Percentiles rank a stretch among this genome's conserved stretches.
phyloP scores from a whole-genome alignment of 2,888 invertebrate genomes.

The Gastracanthus pulcherrimus region DNA sequence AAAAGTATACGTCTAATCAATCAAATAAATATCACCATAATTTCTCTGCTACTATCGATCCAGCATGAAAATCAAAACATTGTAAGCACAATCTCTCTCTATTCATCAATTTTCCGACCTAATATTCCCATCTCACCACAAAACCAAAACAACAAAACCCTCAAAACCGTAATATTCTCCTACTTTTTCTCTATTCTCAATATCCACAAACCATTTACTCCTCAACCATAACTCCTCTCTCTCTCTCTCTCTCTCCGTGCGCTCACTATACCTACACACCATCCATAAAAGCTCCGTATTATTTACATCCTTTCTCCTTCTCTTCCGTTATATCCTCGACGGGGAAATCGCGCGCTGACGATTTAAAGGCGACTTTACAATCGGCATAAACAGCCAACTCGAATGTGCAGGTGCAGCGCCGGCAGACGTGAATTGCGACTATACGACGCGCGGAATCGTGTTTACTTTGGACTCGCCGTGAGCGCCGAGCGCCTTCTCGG shows the following conservation, averaged over 20 bases:
- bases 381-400: constrained; percentile 25
- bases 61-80: too few species aligned
- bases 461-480: neutral
- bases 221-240: neutral
- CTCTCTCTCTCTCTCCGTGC: too few species aligned
- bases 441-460: neutral
- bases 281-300: neutral
- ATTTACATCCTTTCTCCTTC: neutral
- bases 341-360: constrained; percentile 6
- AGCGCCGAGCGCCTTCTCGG: too few species aligned
- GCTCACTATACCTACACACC: too few species aligned
- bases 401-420: constrained; percentile 7
- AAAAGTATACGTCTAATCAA: too few species aligned
- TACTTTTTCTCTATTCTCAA: neutral
- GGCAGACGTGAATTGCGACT: neutral
- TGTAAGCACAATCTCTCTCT: too few species aligned
- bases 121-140: too few species aligned
- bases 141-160: too few species aligned
- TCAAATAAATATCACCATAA: too few species aligned
- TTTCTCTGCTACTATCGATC: too few species aligned
- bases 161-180: too few species aligned
- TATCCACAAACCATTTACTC: neutral
- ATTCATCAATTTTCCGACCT: too few species aligned
- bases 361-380: constrained; percentile 20
- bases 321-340: neutral